Conservation (phyloP, 1,140 invertebrate species). For the Caerostris extrusa region DNA sequence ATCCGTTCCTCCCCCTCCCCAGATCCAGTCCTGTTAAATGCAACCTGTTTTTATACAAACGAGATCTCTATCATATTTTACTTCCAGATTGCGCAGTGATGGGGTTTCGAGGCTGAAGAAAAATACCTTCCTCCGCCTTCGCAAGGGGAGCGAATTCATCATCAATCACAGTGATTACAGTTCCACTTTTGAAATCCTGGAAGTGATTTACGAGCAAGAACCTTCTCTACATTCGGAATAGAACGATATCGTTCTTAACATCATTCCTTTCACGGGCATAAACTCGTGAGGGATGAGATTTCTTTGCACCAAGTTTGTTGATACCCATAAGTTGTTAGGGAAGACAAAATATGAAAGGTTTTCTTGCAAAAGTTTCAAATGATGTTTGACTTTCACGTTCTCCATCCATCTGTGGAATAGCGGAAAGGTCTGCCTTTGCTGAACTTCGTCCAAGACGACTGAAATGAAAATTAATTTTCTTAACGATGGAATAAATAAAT, state of each 20-base stretch:
- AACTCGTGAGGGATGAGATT: conserved; percentile 34
- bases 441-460: no score
- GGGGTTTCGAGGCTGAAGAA: background rate
- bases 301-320: conserved; percentile 28
- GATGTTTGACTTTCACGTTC: conserved; percentile 7
- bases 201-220: conserved; percentile 70
- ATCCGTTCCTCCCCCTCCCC: background rate
- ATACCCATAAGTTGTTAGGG: conserved; percentile 7
- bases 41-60: conserved; percentile 63
- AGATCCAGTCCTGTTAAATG: conserved; percentile 36
- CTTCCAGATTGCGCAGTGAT: conserved; percentile 44
- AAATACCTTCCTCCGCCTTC: conserved; percentile 19
- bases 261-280: conserved; percentile 45
- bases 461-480: no score
- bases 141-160: conserved; percentile 15
- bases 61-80: conserved; percentile 64
- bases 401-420: background rate
- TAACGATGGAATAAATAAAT: no score
- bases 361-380: background rate
- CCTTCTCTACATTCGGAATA: conserved; percentile 68
- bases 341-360: conserved; percentile 5
- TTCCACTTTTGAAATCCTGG: conserved; percentile 53
- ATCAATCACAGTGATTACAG: conserved; percentile 67
- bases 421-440: no score
- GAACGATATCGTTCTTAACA: conserved; percentile 42